Conservation (phyloP, 2,797 vertebrate species). For the Spinibarbus caldwelli region DNA sequence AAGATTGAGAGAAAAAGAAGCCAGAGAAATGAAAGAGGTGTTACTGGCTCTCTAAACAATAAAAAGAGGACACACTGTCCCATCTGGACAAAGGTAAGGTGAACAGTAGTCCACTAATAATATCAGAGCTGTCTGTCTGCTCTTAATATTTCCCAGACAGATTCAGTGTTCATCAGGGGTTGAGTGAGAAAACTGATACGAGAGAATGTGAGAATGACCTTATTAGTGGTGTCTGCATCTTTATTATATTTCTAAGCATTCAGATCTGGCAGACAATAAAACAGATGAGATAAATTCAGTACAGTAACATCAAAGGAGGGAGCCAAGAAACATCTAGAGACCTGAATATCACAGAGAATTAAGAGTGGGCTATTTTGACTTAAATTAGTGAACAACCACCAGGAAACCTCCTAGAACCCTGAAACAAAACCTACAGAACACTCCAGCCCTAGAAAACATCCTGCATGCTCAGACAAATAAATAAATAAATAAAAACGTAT, state of each 20-base stretch:
- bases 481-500: too few relatives aligned
- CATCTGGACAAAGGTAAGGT: background rate
- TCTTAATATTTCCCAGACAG: conserved; percentile 3
- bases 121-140: background rate
- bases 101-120: background rate
- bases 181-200: background rate
- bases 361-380: background rate
- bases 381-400: background rate
- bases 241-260: background rate
- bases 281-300: background rate
- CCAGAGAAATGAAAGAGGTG: background rate
- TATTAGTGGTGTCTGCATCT: background rate
- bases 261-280: conserved; percentile 3
- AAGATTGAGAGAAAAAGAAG: conserved; percentile 48
- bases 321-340: background rate
- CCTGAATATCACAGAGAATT: background rate
- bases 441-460: too few relatives aligned
- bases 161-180: background rate
- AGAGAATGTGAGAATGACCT: background rate
- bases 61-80: conserved; percentile 10
- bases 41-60: background rate
- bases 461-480: too few relatives aligned
- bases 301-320: background rate
- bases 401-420: too few relatives aligned
- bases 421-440: background rate